Evolutionary conservation across 2,888 invertebrate species (phyloP).

Genomic region (Holacanthella duospinosa): DNA sequence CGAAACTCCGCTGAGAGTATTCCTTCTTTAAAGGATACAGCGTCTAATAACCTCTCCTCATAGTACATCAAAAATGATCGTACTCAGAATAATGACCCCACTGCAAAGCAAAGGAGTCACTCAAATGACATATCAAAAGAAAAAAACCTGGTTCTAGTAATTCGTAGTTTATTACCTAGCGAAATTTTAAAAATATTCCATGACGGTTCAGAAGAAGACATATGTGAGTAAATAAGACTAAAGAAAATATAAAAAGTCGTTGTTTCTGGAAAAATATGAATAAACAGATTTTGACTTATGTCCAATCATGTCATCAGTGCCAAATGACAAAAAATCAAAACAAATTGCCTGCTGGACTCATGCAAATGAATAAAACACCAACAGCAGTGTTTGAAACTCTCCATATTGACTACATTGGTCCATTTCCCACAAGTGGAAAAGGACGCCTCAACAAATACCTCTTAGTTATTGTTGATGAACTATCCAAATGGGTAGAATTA

Average conservation of each 20-base stretch:
- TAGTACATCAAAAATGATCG: neutral
- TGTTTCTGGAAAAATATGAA: conserved; percentile 1
- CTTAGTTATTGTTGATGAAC: conserved; percentile 11
- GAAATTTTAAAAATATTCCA: conserved; percentile 23
- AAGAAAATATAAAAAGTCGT: conserved; percentile 14
- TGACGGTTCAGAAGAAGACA: conserved; percentile 18
- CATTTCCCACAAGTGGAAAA: neutral
- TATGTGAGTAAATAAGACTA: neutral
- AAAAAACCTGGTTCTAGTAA: neutral
- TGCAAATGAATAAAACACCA: neutral
- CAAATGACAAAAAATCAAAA: neutral
- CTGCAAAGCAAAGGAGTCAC: neutral
- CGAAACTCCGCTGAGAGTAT: neutral
- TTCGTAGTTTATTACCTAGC: neutral
- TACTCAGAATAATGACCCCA: neutral
- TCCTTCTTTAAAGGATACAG: too few relatives aligned
- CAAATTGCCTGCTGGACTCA: neutral
- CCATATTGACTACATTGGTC: neutral
- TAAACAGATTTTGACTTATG: neutral
- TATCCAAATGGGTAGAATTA: conserved; percentile 24
- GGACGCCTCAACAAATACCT: neutral
- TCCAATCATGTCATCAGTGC: neutral
- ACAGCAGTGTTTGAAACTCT: neutral
- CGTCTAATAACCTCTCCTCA: too few relatives aligned
- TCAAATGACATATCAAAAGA: neutral